Evolutionary conservation across 2,888 invertebrate genomes (phyloP).

Genomic region (Drosophila paramelanica): DNA sequence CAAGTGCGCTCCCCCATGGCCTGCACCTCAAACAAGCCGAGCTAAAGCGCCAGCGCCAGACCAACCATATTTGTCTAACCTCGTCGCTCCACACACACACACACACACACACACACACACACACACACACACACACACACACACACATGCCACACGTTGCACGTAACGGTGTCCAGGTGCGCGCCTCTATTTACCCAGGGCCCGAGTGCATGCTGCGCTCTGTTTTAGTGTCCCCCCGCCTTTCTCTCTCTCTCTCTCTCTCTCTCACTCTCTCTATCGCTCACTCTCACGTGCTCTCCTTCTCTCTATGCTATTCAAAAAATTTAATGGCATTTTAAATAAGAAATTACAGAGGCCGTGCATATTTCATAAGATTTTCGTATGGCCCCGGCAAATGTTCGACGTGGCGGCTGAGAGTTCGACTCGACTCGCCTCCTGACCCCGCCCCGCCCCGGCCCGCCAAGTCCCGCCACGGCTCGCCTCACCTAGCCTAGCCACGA

Average conservation of each 20-base stretch:
- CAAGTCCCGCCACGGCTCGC: slow-evolving; percentile 55
- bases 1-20: slow-evolving; percentile 67
- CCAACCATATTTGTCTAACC: slow-evolving; percentile 77
- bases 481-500: slow-evolving; percentile 24
- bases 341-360: slow-evolving; percentile 84
- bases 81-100: slow-evolving; percentile 58
- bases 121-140: slow-evolving; percentile 2
- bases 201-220: slow-evolving; percentile 76
- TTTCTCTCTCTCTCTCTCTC: slow-evolving; percentile 12
- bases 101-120: slow-evolving; percentile 15
- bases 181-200: slow-evolving; percentile 68
- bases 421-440: slow-evolving; percentile 38
- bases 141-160: slow-evolving; percentile 17
- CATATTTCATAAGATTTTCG: slow-evolving; percentile 84
- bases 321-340: slow-evolving; percentile 85
- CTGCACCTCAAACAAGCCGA: slow-evolving; percentile 67
- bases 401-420: slow-evolving; percentile 73
- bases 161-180: slow-evolving; percentile 46
- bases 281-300: slow-evolving; percentile 6
- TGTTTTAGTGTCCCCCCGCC: slow-evolving; percentile 62
- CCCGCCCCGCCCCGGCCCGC: slow-evolving; percentile 33
- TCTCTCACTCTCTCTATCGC: slow-evolving; percentile 10
- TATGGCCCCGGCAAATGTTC: slow-evolving; percentile 65
- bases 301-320: slow-evolving; percentile 82
- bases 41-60: slow-evolving; percentile 39